These are phyloP conservation scores for Heterodera schachtii DNA, from an alignment of 1,140 invertebrate genomes.

Conservation along the genomic window DNA sequence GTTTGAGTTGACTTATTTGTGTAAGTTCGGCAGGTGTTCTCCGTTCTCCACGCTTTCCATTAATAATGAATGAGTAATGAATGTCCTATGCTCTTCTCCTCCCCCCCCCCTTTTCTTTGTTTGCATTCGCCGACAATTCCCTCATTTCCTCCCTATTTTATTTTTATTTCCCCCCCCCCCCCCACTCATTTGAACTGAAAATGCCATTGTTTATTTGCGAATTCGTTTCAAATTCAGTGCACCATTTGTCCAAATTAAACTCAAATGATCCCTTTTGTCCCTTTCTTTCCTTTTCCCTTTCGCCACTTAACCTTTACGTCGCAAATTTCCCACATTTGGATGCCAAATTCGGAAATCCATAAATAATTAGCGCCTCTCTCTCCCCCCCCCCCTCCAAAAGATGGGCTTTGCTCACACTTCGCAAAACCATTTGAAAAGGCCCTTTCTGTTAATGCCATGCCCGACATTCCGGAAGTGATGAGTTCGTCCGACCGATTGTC, in stretches of 20 bases:
- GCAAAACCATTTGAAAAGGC: not conserved
- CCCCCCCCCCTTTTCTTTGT: not conserved
- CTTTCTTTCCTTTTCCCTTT: not conserved
- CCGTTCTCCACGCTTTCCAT: not conserved
- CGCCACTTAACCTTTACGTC: not conserved
- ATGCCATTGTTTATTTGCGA: too few species aligned
- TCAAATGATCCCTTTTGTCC: too few species aligned
- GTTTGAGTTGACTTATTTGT: not conserved
- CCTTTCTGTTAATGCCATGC: not conserved
- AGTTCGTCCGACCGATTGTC: not conserved
- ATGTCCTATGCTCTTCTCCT: too few species aligned
- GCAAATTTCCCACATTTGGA: slow-evolving; percentile 1
- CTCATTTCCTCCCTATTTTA: too few species aligned
- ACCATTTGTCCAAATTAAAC: too few species aligned
- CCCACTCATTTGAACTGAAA: too few species aligned
- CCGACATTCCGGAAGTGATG: not conserved
- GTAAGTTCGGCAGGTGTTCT: not conserved
- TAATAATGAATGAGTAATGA: too few species aligned
- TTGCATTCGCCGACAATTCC: not conserved
- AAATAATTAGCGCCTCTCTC: not conserved
- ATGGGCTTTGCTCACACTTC: not conserved
- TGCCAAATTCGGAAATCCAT: not conserved
- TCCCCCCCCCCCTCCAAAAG: not conserved
- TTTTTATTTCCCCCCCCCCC: too few species aligned
- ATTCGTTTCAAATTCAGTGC: too few species aligned